Conservation (phyloP, 2,797 vertebrate species). For the Tarsius wallacei region DNA sequence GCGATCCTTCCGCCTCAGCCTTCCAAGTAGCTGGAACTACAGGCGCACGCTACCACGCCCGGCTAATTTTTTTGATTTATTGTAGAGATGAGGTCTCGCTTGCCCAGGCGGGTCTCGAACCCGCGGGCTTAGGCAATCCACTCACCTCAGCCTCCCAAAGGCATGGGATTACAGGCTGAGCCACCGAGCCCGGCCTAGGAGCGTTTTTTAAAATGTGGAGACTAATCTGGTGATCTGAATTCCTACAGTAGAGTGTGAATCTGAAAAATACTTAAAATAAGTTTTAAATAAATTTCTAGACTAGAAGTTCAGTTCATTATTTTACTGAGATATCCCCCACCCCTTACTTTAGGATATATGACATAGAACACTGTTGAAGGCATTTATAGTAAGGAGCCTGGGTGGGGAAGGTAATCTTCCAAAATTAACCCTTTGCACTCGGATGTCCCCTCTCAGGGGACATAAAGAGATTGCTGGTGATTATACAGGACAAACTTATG, state of each 20-base stretch:
- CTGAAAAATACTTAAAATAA: constrained; percentile 63
- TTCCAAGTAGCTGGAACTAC: not conserved
- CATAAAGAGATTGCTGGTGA: too few species aligned
- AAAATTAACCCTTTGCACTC: not conserved
- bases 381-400: constrained; percentile 60
- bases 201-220: not conserved
- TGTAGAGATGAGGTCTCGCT: not conserved
- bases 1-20: not conserved
- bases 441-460: too few species aligned
- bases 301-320: constrained; percentile 40
- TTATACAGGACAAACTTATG: too few species aligned
- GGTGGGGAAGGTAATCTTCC: constrained; percentile 13
- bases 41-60: not conserved
- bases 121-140: not conserved
- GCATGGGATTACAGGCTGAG: not conserved
- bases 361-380: constrained; percentile 27
- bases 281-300: constrained; percentile 62
- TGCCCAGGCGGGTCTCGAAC: not conserved
- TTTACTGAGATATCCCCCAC: constrained; percentile 9
- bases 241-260: constrained; percentile 30
- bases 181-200: not conserved
- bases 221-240: constrained; percentile 42
- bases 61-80: not conserved
- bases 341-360: constrained; percentile 59
- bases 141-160: not conserved